These are phyloP conservation scores for Butorides virescens DNA, from an alignment of 2,113 vertebrate species.

Conservation along the genomic window DNA sequence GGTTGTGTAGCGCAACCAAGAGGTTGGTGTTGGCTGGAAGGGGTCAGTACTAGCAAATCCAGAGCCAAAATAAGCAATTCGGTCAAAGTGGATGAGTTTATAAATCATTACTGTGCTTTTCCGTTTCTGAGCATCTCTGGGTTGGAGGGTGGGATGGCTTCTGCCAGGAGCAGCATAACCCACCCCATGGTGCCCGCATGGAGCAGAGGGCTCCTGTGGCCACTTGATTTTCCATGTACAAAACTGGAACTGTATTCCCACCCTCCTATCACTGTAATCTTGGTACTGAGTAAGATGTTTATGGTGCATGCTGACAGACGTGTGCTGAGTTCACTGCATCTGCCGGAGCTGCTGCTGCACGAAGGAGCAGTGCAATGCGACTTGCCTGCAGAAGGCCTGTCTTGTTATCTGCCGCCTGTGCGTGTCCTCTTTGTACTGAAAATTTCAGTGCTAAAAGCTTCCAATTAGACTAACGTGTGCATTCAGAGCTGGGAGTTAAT, in stretches of 20 bases:
- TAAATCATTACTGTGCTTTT: background rate
- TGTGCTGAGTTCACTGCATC: background rate
- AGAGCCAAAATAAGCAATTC: background rate
- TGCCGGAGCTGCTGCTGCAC: background rate
- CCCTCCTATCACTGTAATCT: background rate
- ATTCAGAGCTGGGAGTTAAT: background rate
- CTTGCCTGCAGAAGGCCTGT: background rate
- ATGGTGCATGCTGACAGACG: background rate
- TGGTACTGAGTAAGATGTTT: background rate
- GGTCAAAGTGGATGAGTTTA: background rate
- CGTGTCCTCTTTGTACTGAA: background rate
- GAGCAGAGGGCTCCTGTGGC: background rate
- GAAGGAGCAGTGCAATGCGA: background rate
- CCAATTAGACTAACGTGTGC: background rate
- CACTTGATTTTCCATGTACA: fast-evolving
- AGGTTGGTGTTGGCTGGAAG: background rate
- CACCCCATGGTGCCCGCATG: background rate
- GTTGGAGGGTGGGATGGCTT: background rate
- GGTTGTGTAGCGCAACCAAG: background rate
- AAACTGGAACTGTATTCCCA: background rate
- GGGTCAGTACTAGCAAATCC: background rate
- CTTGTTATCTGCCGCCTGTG: background rate
- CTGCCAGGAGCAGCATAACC: background rate
- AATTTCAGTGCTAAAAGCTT: background rate
- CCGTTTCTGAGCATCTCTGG: background rate